A percentile compares a stretch with the other conserved stretches of the same genome.
These are phyloP conservation scores for Neostethus bicornis DNA, from an alignment of 2,797 vertebrate genomes.

Conservation along the genomic window DNA sequence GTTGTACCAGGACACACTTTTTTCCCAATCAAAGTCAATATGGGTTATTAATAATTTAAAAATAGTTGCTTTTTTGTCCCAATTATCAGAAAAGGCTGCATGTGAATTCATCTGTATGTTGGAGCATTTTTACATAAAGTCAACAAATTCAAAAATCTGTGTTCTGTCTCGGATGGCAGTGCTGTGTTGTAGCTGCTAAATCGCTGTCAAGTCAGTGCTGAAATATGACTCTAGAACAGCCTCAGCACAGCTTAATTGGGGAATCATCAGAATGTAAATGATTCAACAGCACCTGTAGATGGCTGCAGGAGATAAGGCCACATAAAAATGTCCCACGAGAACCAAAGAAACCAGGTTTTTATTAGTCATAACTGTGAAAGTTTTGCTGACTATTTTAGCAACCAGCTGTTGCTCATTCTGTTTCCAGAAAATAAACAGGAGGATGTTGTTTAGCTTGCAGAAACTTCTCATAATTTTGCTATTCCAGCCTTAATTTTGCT, in stretches of 20 bases:
- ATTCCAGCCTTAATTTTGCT: slow-evolving; percentile 9
- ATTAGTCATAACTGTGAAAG: slow-evolving; percentile 18
- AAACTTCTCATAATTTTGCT: not conserved
- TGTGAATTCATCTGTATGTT: slow-evolving; percentile 1
- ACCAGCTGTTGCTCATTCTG: slow-evolving; percentile 24
- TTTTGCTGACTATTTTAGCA: slow-evolving; percentile 14
- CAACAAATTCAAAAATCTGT: slow-evolving; percentile 39
- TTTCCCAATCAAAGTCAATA: not conserved
- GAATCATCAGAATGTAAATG: slow-evolving; percentile 63
- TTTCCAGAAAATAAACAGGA: slow-evolving; percentile 11
- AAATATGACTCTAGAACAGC: slow-evolving; percentile 51
- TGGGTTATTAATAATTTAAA: not conserved
- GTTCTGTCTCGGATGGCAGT: slow-evolving; percentile 42
- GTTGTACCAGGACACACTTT: not conserved
- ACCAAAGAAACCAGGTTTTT: slow-evolving; percentile 25
- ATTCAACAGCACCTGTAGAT: slow-evolving; percentile 77
- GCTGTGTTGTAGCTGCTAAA: slow-evolving; percentile 39
- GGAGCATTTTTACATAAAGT: not conserved
- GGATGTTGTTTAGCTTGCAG: slow-evolving; percentile 9
- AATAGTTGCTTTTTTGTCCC: not conserved
- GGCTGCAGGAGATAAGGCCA: slow-evolving; percentile 55
- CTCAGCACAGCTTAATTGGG: slow-evolving; percentile 22
- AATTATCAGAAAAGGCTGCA: not conserved
- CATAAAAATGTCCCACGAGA: slow-evolving; percentile 25
- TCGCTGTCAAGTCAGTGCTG: slow-evolving; percentile 47